These are phyloP conservation scores for Drosophila peninsularis DNA, from an alignment of 2,888 invertebrate genomes.

Conservation along the genomic window DNA sequence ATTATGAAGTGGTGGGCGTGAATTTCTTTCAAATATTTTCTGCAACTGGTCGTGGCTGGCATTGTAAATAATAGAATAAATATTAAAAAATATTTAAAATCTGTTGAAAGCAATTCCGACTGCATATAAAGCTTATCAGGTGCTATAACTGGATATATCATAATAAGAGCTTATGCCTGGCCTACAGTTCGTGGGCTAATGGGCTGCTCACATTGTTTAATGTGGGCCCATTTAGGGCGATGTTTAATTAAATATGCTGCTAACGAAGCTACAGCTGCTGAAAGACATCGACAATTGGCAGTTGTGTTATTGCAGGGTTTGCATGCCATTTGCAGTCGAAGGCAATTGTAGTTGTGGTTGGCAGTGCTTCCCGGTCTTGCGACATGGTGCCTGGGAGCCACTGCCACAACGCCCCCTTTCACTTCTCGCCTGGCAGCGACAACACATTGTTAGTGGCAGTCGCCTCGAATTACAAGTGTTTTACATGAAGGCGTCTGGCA, in stretches of 20 bases:
- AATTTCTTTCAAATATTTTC: constrained; percentile 3
- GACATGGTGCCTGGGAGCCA: constrained; percentile 47
- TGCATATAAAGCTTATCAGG: neutral
- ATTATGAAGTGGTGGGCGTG: constrained; percentile 8
- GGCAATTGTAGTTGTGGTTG: constrained; percentile 39
- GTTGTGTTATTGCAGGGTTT: constrained; percentile 45
- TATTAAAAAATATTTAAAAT: neutral
- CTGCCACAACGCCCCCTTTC: constrained; percentile 17
- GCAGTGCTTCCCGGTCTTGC: constrained; percentile 67
- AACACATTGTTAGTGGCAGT: constrained; percentile 64
- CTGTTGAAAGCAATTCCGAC: neutral
- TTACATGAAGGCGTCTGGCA: constrained; percentile 65
- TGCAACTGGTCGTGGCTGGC: neutral
- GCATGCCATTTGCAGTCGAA: constrained; percentile 56
- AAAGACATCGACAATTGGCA: constrained; percentile 40
- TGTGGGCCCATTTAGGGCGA: constrained; percentile 58
- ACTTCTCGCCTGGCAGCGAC: constrained; percentile 24
- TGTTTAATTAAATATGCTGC: constrained; percentile 56
- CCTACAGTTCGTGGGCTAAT: constrained; percentile 52
- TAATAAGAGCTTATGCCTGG: neutral
- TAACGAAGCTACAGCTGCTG: constrained; percentile 31
- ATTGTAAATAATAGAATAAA: neutral
- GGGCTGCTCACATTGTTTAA: constrained; percentile 38
- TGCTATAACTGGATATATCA: neutral
- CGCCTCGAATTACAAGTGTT: constrained; percentile 74